Base-by-base conservation (phyloP, 2,113 vertebrate species). In the Trinectes maculatus region DNA sequence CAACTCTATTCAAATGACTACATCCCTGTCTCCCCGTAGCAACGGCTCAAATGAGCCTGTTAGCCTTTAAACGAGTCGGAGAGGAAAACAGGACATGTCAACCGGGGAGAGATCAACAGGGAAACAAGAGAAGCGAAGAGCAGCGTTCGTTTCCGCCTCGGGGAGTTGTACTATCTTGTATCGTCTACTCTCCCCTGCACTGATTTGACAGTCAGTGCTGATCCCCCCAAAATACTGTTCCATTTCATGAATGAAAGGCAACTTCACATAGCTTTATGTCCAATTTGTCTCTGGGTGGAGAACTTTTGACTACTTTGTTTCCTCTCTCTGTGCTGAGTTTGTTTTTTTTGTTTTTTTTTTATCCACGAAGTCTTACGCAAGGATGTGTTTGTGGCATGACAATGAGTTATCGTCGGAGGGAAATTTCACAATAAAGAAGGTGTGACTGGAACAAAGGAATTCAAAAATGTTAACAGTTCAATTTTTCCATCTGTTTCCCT, bases 31-130 rank as follows among this genome's bases (percentile, higher is more conserved):
- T 89, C 85, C 78, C 76, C 37, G 71, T 71, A 87, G 80, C 76
- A 82, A 85, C 68, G 78, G 81, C 77, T 92, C 69, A 89, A 90
- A 93, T 90, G 80, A 92, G 85, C 79, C 87, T 83, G 81, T 85
- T 87, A 85, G 89, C 71, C 78, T 87, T 77, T 80, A 69, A 88
- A 85, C 57, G 54, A 83, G 84, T 77, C 62, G 15, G 68, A 53
- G 71, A 83, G 82, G 77, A 81, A 89, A 86, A 85, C 78, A 80
- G 85, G 85, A 83, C 87, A 89, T 91, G 90, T 93, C 91, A 92
- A 86, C 89, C 76, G 76, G 81, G 65, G 82, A 84, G 79, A 85
- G 85, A 90, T 90, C 87, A 90, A 89, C 90, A 89, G 80, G 80
- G 79, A 82, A 90, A 89, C 81, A 85, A 90, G 86, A 88, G 85